A percentile compares a stretch with the other conserved stretches of the same genome.
Conservation (phyloP, 2,797 vertebrate genomes). For the Linurgus olivaceus region DNA sequence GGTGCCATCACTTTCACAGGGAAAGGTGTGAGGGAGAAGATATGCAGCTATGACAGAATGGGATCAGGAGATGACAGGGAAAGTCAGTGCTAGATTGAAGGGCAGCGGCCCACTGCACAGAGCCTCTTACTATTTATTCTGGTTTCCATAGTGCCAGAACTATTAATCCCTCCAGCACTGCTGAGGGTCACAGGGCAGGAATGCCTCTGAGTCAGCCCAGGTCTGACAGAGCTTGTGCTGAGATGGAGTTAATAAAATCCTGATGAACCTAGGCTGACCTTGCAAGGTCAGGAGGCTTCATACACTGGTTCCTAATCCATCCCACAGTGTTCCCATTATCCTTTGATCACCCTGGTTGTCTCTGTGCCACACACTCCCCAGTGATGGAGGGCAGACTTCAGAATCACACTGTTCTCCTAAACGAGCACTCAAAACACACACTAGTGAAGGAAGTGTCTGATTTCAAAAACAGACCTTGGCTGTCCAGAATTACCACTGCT, state of each 20-base stretch:
- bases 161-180: conserved; percentile 9
- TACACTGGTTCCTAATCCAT: not conserved
- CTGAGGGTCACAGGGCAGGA: conserved; percentile 5
- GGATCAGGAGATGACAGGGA: conserved; percentile 19
- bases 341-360: not conserved
- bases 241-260: not conserved
- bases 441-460: not conserved
- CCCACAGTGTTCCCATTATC: not conserved
- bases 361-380: not conserved
- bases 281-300: not conserved
- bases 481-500: not conserved
- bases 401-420: not conserved
- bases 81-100: conserved; percentile 23
- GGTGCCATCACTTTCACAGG: conserved; percentile 19
- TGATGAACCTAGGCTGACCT: not conserved
- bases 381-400: not conserved
- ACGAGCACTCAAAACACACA: not conserved
- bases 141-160: not conserved
- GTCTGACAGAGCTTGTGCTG: not conserved
- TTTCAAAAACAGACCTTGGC: not conserved
- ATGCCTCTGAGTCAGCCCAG: not conserved
- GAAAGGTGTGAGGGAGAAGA: conserved; percentile 25
- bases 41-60: conserved; percentile 24
- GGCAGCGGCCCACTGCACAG: not conserved
- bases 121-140: conserved; percentile 11